Percentiles rank a stretch among this genome's conserved stretches.
These are phyloP conservation scores for Hirtodrosophila histrioides DNA, from an alignment of 2,888 invertebrate genomes.

Conservation along the genomic window DNA sequence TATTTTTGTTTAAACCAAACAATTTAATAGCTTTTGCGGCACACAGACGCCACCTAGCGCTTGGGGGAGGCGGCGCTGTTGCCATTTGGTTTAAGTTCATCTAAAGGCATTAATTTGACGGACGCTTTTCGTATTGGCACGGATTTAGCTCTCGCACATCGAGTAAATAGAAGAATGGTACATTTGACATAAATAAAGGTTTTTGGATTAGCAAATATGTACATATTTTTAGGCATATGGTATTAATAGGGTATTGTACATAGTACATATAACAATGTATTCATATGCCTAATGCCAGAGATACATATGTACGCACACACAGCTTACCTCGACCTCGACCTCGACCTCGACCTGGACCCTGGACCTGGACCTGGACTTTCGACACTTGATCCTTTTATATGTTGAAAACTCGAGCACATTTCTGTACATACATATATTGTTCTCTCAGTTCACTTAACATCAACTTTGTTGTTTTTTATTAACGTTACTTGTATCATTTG, in stretches of 20 bases:
- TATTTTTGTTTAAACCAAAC: constrained; percentile 41
- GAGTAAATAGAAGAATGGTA: constrained; percentile 38
- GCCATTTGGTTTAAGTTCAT: constrained; percentile 81
- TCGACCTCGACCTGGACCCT: too few species aligned
- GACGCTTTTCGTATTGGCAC: constrained; percentile 84
- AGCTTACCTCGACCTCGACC: constrained; percentile 57
- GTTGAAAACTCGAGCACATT: too few species aligned
- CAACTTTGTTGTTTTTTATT: constrained; percentile 3
- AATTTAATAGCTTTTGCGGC: constrained; percentile 21
- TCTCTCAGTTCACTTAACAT: constrained; percentile 15
- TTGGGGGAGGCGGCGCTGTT: constrained; percentile 12
- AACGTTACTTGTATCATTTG: background rate
- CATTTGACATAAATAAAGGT: constrained; percentile 26
- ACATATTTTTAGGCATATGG: background rate
- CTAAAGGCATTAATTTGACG: constrained; percentile 84
- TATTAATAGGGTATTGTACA: too few species aligned
- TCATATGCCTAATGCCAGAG: constrained; percentile 20
- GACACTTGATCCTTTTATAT: background rate
- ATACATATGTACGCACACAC: constrained; percentile 27
- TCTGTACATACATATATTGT: background rate
- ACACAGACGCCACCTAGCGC: constrained; percentile 3
- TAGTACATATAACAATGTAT: constrained; percentile 4
- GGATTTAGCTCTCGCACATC: constrained; percentile 74
- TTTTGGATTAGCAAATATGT: constrained; percentile 3
- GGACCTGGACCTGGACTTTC: constrained; percentile 22